Base-by-base conservation (phyloP, 2,888 invertebrate species). In the Drosophila borborema region DNA sequence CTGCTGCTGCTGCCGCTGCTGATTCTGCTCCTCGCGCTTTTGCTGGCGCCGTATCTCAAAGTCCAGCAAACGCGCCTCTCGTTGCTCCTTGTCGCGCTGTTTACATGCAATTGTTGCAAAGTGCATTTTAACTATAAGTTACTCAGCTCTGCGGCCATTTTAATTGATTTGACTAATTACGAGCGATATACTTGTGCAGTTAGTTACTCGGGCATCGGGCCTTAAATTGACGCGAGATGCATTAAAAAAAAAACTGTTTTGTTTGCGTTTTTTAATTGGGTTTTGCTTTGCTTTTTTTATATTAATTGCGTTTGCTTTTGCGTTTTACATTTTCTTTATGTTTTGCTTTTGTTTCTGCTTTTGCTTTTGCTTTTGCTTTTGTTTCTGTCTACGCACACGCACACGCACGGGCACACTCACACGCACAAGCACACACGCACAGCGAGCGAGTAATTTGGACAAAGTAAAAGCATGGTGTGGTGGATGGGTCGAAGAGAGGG, bases 1-100 rank as follows among this genome's bases (percentile, higher is more conserved):
- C 61, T 86, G 89, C 70, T 90, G 91, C 54, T 92, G 92, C 65
- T 92, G 91, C 7, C 91, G 91, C 67, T 92, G 92, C 73, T 92
- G 91, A 53, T 90, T 90, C 74, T 92, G 91, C 78, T 92, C 91
- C 81, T 93, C 93, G 64, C 92, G 92, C 83, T 93, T 92, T 74
- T 93, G 93, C 74, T 92, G 92, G 31, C 93, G 92, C 20, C 93
- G 90, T 68, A 93, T 93, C 81, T 93, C 93, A 76, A 92, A 91
- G 85, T 93, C 93, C 74, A 93, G 86, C 77, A 93, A 90, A 72
- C 93, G 92, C 71, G 93, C 93, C 89, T 93, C 93, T 54, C 93
- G 92, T 71, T 92, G 92, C 77, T 93, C 93, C 79, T 92, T 92
- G 75, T 93, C 93, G 81, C 92, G 90, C 93, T 93, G 85, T 86